These are phyloP conservation scores for Prostheceraeus crozeri DNA, from an alignment of 2,888 invertebrate genomes.

Conservation along the genomic window DNA sequence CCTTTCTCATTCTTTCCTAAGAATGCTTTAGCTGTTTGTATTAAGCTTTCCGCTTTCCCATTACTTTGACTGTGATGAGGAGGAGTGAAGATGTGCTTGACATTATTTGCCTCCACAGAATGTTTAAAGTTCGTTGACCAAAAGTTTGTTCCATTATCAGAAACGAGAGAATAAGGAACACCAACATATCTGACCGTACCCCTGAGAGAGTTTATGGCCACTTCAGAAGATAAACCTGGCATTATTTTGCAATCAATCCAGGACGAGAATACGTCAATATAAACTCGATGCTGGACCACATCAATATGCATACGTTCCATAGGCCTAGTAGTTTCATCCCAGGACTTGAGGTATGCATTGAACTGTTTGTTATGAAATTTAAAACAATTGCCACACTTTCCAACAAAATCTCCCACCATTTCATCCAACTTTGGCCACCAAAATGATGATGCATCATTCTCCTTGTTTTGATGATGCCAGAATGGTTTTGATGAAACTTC, in stretches of 20 bases:
- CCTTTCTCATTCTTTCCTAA: no score
- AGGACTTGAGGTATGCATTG: no score
- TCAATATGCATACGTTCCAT: slow-evolving; percentile 9
- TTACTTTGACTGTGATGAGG: neutral
- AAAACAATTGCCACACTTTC: no score
- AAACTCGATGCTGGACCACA: neutral
- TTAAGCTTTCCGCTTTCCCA: slow-evolving; percentile 7
- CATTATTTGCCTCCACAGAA: neutral
- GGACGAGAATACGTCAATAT: neutral
- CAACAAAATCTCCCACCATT: no score
- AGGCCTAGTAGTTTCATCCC: no score
- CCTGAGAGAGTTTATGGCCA: neutral
- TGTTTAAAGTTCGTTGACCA: neutral
- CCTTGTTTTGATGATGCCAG: no score
- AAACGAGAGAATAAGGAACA: neutral
- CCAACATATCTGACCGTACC: neutral
- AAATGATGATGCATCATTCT: no score
- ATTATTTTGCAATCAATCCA: neutral
- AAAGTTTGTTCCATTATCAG: slow-evolving; percentile 6
- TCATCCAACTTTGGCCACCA: neutral
- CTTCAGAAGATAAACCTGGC: neutral
- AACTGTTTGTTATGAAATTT: no score
- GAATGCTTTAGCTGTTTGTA: no score
- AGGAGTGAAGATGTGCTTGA: neutral
- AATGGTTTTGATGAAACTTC: no score